Evolutionary conservation across 2,797 vertebrate genomes (phyloP), one percentile per base, ranked within the genome.

Genomic region (Melanotaenia nigrans): DNA sequence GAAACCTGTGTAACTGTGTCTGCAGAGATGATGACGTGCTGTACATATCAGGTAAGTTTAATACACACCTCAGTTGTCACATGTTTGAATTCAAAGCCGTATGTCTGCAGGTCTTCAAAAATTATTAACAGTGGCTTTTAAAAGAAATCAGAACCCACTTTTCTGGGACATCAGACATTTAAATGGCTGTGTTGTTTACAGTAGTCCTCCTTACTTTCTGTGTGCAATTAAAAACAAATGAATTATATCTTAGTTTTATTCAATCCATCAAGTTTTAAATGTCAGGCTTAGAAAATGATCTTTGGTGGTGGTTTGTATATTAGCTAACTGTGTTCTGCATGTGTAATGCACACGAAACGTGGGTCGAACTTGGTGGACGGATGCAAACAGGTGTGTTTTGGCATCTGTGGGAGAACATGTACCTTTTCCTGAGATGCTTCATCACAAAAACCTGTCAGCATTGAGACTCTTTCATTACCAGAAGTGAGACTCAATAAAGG

Each of bases 1-100:
- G n/a, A 51, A 51, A 51, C 3, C 5, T n/a, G 36, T 78, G 45
- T 59, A 0, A 65, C 0, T 71, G 22, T 59, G 22, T 57, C 68
- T 71, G 58, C 84, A 97, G 96, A 86, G 96, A 98, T 63, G 96
- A 98, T 74, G 96, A 97, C 54, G 95, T 97, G 74, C 85, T 98
- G 54, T 98, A 96, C 91, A 86, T 97, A 58, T 96, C 95, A 90
- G 96, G 96, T 97, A 68, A 93, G 64, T 62, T 5, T 25, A 22
- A 40, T 7, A 13, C n/a, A 58, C 3, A 14, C 3, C 22, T 36
- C 16, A n/a, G 30, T 20, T 8, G 16, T 28, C 24, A 14, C 53
- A 33, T 5, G 24, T 14, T 30, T 14, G 16, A 16, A 28, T 16
- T 30, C 30, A 55, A 55, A 30, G 40, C 40, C 40, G 53, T 24